phyloP scores from a whole-genome alignment of 2,888 invertebrate species.

The Parthenolecanium corni region DNA sequence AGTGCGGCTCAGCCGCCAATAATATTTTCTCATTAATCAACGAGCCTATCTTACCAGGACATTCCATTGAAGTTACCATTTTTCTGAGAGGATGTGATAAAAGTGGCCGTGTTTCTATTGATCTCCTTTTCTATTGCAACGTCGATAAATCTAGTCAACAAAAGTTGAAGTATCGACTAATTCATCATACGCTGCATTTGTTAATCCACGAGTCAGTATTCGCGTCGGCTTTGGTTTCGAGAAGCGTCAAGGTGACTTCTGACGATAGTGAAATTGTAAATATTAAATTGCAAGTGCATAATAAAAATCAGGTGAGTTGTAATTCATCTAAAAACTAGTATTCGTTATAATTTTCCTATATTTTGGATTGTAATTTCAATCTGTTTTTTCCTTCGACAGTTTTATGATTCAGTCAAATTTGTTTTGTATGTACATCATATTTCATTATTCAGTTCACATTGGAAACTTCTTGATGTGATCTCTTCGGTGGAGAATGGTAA shows the following conservation, averaged over 20 bases:
- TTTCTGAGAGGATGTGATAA: conserved; percentile 59
- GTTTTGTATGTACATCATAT: conserved; percentile 48
- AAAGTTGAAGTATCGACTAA: conserved; percentile 45
- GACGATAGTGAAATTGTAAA: conserved; percentile 4
- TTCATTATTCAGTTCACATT: conserved; percentile 49
- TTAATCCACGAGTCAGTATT: conserved; percentile 50
- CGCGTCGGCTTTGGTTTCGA: conserved; percentile 44
- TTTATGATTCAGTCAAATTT: conserved; percentile 48
- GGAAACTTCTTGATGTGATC: conserved; percentile 43
- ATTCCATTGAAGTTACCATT: conserved; percentile 45
- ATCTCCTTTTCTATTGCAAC: conserved; percentile 64
- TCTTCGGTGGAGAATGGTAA: conserved; percentile 7
- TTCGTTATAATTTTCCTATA: neutral
- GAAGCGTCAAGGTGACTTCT: conserved; percentile 39
- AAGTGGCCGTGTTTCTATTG: conserved; percentile 50
- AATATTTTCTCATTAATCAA: conserved; percentile 33
- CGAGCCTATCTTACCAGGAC: conserved; percentile 42
- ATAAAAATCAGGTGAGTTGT: conserved; percentile 31
- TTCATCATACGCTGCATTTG: conserved; percentile 53
- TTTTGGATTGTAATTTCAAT: neutral
- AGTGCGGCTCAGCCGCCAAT: neutral
- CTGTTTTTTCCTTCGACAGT: conserved; percentile 37
- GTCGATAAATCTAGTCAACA: conserved; percentile 38
- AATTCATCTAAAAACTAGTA: neutral
- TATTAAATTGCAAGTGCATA: conserved; percentile 29